Base-by-base conservation (phyloP, 2,797 vertebrate species). In the Melanogrammus aeglefinus region DNA sequence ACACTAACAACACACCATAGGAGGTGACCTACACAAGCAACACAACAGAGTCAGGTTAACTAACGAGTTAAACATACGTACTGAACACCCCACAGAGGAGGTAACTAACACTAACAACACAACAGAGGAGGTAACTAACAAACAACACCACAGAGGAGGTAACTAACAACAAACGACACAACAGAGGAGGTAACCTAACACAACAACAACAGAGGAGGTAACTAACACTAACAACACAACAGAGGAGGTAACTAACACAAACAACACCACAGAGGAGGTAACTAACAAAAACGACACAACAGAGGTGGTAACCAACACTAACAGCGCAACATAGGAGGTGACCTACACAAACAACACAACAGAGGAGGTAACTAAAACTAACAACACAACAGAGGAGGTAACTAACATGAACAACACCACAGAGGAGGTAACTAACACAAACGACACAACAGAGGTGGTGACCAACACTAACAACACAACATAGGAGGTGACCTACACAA, bases 321-420 rank as follows among this genome's bases (percentile, higher is more conserved):
- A n/a, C 33, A 14, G 2, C 31, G 4, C 31, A 33, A 33, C 31
- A 33, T 2, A 33, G 31, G 31, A 33, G 97, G 97, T 99, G 91
- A 83, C 0, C 0, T 0, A 0, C 75, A 39, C 31, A 18, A 41
- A n/a, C 38, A 16, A 31, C 31, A 31, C 29, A 31, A 31, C 29
- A 31, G 2, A 31, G 29, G 29, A 31, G 97, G 97, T 99, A 91
- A 83, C 0, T 0, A 0, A 0, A 73, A 39, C 31, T n/a, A n/a
- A n/a, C 18, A 41, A n/a, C 38, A 14, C 29, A 31, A 31, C 29
- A n/a, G n/a, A n/a, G n/a, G n/a, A n/a, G 97, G 97, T 99, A 91
- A 83, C 0, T 0, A 0, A 0, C 75, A 39, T 24, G 18, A 41
- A n/a, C 38, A 16, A 36, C 35, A 36, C 35, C 5, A 36, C 35